A percentile compares a stretch with the other conserved stretches of the same genome.
Conservation (phyloP, 2,888 invertebrate species). For the Cheiracanthium punctorium region DNA sequence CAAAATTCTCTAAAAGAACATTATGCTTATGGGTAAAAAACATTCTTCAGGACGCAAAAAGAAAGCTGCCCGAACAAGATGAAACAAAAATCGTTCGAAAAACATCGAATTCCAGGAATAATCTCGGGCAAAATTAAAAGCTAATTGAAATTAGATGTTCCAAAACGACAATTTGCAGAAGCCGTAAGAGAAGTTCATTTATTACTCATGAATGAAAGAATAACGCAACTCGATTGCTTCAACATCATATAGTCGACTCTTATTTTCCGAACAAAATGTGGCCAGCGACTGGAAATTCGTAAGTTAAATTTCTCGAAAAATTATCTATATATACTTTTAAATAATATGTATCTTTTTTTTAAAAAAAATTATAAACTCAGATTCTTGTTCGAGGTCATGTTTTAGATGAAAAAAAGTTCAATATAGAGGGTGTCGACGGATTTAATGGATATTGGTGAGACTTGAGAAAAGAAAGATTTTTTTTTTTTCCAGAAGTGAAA, state of each 20-base stretch:
- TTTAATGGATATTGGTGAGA: too few relatives aligned
- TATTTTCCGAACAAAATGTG: too few relatives aligned
- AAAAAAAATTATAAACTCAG: neutral
- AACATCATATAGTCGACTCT: neutral
- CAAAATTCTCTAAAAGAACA: neutral
- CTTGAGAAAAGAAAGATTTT: too few relatives aligned
- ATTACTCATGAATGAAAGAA: neutral
- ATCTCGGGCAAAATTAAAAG: neutral
- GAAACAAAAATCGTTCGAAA: neutral
- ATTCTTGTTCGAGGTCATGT: neutral
- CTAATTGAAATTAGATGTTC: neutral
- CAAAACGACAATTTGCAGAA: neutral
- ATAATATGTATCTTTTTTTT: neutral
- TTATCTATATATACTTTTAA: too few relatives aligned
- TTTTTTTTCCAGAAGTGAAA: too few relatives aligned
- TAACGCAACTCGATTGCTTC: neutral
- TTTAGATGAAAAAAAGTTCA: slow-evolving; percentile 1
- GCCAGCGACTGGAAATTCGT: too few relatives aligned
- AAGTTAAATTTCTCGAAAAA: too few relatives aligned
- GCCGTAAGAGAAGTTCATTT: neutral
- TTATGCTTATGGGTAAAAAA: neutral
- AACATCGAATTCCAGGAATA: neutral
- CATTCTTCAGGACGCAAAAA: neutral
- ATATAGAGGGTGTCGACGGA: too few relatives aligned
- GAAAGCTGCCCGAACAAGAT: neutral